Percentiles rank a stretch among this genome's conserved stretches.
These are phyloP conservation scores for Theristicus caerulescens DNA, from an alignment of 2,113 vertebrate genomes.

Conservation along the genomic window DNA sequence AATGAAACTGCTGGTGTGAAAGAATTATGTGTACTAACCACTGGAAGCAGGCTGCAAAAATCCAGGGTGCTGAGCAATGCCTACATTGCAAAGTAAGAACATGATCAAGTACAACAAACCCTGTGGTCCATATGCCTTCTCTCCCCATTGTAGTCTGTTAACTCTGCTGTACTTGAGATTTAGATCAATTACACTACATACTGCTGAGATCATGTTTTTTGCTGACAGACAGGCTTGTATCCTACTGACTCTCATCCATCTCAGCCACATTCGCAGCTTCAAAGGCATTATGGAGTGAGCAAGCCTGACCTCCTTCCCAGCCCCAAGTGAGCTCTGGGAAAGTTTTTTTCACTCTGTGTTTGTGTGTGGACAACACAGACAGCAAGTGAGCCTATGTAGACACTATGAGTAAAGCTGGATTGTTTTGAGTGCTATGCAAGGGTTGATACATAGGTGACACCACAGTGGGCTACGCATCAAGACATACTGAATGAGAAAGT, in stretches of 20 bases:
- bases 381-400: neutral
- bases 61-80: neutral
- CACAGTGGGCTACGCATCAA: neutral
- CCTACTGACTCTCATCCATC: neutral
- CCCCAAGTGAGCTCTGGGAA: neutral
- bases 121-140: neutral
- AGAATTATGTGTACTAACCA: neutral
- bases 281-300: neutral
- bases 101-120: neutral
- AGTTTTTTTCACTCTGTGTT: neutral
- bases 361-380: neutral
- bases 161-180: neutral
- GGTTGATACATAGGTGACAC: neutral
- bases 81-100: neutral
- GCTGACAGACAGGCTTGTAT: neutral
- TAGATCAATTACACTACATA: neutral
- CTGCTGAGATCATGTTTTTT: neutral
- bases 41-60: neutral
- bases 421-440: neutral
- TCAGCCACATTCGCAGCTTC: neutral
- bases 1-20: neutral
- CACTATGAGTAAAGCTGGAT: neutral
- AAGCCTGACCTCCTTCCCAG: neutral
- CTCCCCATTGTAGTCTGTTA: neutral
- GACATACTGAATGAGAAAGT: neutral